phyloP scores from a whole-genome alignment of 2,888 invertebrate species.

The Tyria jacobaeae region DNA sequence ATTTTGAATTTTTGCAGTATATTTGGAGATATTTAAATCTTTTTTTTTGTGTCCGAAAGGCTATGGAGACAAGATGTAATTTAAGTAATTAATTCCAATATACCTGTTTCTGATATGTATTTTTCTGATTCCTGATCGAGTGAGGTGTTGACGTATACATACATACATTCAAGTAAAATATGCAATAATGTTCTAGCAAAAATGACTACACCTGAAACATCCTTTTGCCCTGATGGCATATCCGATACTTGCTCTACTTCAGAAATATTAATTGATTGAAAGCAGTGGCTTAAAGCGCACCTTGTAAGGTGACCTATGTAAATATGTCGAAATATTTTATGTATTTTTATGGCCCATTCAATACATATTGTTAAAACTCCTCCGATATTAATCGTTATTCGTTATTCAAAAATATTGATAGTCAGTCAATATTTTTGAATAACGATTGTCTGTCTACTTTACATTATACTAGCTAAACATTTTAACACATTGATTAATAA shows the following conservation, averaged over 20 bases:
- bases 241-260: not conserved
- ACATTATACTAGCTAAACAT: not conserved
- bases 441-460: not conserved
- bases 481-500: constrained; percentile 9
- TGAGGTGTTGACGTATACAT: not conserved
- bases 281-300: not conserved
- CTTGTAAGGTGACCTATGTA: not conserved
- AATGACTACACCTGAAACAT: not conserved
- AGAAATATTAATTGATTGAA: not conserved
- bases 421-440: too few species aligned
- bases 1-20: constrained; percentile 16
- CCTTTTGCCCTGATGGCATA: not conserved
- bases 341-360: not conserved
- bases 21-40: constrained; percentile 1
- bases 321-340: not conserved
- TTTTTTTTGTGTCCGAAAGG: not conserved
- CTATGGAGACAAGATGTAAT: not conserved
- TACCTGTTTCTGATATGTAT: not conserved
- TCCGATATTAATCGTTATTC: not conserved
- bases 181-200: too few species aligned
- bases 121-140: too few species aligned
- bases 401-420: too few species aligned
- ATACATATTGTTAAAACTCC: not conserved
- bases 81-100: not conserved
- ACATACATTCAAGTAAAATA: not conserved